Percentiles rank a stretch among this genome's conserved stretches.
phyloP scores from a whole-genome alignment of 2,797 vertebrate species.

The Lepilemur ruficaudatus region DNA sequence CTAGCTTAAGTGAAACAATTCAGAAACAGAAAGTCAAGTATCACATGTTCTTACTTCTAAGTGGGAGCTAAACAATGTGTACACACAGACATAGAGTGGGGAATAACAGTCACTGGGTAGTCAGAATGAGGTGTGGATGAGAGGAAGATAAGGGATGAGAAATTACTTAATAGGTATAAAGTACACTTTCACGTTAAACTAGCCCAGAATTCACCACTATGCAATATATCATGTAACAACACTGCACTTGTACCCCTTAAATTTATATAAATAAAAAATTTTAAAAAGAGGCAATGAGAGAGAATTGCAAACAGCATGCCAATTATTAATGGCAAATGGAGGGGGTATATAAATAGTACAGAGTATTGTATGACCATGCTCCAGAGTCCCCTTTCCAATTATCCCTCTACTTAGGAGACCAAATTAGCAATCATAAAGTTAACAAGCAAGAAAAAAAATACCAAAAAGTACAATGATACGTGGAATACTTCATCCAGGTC shows the following conservation, averaged over 20 bases:
- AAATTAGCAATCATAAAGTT: not conserved
- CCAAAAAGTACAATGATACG: not conserved
- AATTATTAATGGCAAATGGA: not conserved
- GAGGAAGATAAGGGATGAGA: not conserved
- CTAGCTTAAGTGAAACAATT: too few species aligned
- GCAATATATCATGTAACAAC: not conserved
- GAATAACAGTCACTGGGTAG: too few species aligned
- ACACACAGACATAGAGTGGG: too few species aligned
- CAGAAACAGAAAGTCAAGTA: too few species aligned
- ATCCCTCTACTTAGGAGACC: not conserved
- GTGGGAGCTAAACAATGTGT: too few species aligned
- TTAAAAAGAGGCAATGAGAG: not conserved
- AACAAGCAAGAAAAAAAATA: not conserved
- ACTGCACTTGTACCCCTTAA: not conserved
- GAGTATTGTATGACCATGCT: not conserved
- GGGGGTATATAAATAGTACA: not conserved
- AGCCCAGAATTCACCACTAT: not conserved
- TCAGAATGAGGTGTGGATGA: too few species aligned
- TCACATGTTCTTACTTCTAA: too few species aligned
- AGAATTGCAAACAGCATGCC: not conserved
- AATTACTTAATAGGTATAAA: not conserved
- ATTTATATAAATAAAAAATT: not conserved
- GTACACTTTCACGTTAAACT: not conserved
- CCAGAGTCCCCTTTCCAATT: not conserved
- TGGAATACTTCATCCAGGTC: not conserved